Conservation (phyloP, 2,888 invertebrate species). For the Nemapogon koenigi region DNA sequence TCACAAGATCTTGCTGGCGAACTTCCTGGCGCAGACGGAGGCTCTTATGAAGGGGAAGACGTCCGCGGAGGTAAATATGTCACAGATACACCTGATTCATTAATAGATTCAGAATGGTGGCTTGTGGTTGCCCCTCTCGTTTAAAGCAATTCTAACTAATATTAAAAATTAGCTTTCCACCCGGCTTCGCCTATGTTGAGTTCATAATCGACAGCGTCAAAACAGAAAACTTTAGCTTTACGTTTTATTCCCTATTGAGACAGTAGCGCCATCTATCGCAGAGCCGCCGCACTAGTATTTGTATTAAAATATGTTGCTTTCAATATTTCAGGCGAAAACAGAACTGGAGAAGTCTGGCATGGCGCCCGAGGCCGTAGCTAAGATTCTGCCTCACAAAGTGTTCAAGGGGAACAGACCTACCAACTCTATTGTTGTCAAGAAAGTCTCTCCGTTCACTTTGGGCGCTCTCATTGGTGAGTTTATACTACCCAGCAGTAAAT, state of each 20-base stretch:
- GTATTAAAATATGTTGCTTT: no score
- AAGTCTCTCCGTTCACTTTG: slow-evolving; percentile 90
- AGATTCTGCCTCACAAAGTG: slow-evolving; percentile 93
- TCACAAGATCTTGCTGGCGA: slow-evolving; percentile 94
- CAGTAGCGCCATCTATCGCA: no score
- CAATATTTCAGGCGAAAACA: slow-evolving; percentile 68
- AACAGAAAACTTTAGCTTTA: no score
- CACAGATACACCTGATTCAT: no score
- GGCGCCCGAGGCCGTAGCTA: slow-evolving; percentile 72
- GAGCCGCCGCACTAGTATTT: no score
- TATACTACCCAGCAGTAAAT: not conserved
- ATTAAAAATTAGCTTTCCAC: no score
- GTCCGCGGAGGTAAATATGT: slow-evolving; percentile 46
- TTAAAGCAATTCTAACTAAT: no score
- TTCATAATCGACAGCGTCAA: no score
- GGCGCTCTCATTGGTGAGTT: slow-evolving; percentile 88
- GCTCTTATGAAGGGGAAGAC: slow-evolving; percentile 88
- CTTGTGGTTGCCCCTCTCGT: no score
- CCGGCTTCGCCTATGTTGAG: no score
- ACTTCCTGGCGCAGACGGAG: slow-evolving; percentile 98
- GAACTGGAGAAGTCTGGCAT: slow-evolving; percentile 85
- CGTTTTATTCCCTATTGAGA: no score
- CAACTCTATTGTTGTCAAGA: slow-evolving; percentile 92
- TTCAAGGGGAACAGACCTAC: slow-evolving; percentile 97
- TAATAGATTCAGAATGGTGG: no score